Evolutionary conservation across 1,140 invertebrate species (phyloP), one percentile per base, ranked within the genome.

Genomic region (Nasonia vitripennis): DNA sequence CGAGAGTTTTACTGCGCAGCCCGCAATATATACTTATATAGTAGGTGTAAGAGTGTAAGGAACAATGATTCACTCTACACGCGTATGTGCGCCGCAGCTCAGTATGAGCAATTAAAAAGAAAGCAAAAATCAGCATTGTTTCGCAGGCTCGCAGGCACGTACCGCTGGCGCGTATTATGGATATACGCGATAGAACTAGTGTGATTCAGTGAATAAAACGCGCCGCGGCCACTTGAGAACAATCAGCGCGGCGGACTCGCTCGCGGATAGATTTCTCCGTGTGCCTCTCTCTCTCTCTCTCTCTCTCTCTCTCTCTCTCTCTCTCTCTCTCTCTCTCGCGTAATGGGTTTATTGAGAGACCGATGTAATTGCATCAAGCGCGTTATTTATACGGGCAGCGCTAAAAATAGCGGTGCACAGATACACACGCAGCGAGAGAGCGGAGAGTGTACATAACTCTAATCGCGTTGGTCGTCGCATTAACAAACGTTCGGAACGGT

Each of bases 331-430:
- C 48, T 12, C 48, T 12, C 14, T 2, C 55, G 2, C 55, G 17
- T 62, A 62, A 62, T 62, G 55, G 55, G 55, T 62, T 62, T 62
- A 62, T 62, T 62, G 55, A 62, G 55, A 62, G 17, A 62, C 55
- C 20, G 55, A 62, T 62, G 55, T 62, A 62, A 62, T 62, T 62
- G 55, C 55, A 62, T 62, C 55, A 62, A n/a, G 4, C 6, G 55
- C 20, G 55, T 62, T 62, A 62, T 62, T 62, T 20, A 62, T 17
- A 20, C 14, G 14, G 55, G 11, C 51, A 17, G 55, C 55, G 20
- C 55, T 62, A 62, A 62, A 62, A 62, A 62, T 62, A 62, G 55
- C 55, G 55, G 55, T n/a, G 55, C n/a, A n/a, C 20, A n/a, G 9
- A 55, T 9, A 45, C 34, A 37, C 27, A 27, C 27, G 27, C 27